phyloP scores from a whole-genome alignment of 1,140 invertebrate species.

The Hydropsyche tenuis region DNA sequence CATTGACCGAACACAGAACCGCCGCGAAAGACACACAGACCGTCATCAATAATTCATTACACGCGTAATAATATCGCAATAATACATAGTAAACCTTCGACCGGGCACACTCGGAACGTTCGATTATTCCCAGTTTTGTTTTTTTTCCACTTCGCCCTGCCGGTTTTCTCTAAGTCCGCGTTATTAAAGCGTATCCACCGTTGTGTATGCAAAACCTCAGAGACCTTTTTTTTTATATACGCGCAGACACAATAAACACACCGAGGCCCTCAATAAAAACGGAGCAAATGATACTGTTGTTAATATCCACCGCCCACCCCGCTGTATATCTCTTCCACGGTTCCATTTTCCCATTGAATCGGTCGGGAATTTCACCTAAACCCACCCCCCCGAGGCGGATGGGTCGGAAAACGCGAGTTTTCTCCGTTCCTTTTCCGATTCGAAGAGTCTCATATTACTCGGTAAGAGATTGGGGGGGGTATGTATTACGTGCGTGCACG shows the following conservation, averaged over 20 bases:
- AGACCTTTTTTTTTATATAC: conserved; percentile 14
- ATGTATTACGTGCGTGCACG: neutral
- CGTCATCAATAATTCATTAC: too few relatives aligned
- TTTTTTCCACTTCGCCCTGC: neutral
- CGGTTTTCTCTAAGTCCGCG: neutral
- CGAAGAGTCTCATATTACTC: conserved; percentile 4
- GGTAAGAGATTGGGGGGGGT: neutral
- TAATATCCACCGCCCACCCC: conserved; percentile 19
- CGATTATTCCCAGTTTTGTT: neutral
- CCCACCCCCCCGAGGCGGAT: neutral
- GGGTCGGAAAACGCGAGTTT: neutral
- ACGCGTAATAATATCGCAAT: too few relatives aligned
- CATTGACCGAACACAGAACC: too few relatives aligned
- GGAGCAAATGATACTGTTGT: conserved; percentile 24
- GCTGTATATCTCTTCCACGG: too few relatives aligned
- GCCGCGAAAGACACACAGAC: too few relatives aligned
- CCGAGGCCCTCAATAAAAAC: conserved; percentile 12
- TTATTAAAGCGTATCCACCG: conserved; percentile 6
- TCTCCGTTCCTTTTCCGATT: conserved; percentile 15
- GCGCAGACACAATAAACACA: neutral
- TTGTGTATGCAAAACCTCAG: conserved; percentile 14
- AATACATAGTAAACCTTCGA: too few relatives aligned
- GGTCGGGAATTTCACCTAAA: conserved; percentile 1
- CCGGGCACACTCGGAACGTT: neutral
- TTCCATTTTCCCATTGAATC: conserved; percentile 30